Conservation (phyloP, 2,888 invertebrate species). For the Pimpla rufipes region DNA sequence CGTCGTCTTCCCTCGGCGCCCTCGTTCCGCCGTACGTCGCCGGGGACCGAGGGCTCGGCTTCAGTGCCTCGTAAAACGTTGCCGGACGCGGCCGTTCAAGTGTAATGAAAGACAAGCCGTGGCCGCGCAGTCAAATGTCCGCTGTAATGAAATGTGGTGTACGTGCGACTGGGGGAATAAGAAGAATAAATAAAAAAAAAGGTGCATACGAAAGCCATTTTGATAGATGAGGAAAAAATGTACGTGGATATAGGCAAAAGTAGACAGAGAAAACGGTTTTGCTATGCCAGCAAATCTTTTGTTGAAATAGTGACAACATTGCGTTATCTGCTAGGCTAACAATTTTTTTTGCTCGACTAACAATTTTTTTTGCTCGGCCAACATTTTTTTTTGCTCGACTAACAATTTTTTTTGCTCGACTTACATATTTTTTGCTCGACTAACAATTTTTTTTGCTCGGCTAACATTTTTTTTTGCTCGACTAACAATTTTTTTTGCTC, state of each 20-base stretch:
- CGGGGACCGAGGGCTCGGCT: neutral
- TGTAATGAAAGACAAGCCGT: slow-evolving; percentile 19
- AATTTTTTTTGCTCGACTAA: too few relatives aligned
- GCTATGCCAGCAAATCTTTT: too few relatives aligned
- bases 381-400: too few relatives aligned
- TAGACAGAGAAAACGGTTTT: too few relatives aligned
- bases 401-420: too few relatives aligned
- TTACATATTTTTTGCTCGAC: too few relatives aligned
- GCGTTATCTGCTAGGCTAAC: too few relatives aligned
- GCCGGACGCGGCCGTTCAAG: neutral
- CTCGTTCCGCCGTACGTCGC: slow-evolving; percentile 21
- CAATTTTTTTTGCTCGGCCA: too few relatives aligned
- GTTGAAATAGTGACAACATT: too few relatives aligned
- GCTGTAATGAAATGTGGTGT: slow-evolving; percentile 9
- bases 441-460: too few relatives aligned
- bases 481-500: too few relatives aligned
- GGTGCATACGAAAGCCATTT: neutral
- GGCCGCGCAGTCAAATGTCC: slow-evolving; percentile 30
- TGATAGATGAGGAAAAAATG: slow-evolving; percentile 2
- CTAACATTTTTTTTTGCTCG: too few relatives aligned
- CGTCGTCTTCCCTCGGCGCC: slow-evolving; percentile 56
- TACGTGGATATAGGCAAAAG: neutral
- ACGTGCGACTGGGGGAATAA: neutral
- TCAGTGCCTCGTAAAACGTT: slow-evolving; percentile 34
- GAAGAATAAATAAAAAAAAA: slow-evolving; percentile 2